These are phyloP conservation scores for Bombycilla garrulus DNA, from an alignment of 2,113 vertebrate species.

Conservation along the genomic window DNA sequence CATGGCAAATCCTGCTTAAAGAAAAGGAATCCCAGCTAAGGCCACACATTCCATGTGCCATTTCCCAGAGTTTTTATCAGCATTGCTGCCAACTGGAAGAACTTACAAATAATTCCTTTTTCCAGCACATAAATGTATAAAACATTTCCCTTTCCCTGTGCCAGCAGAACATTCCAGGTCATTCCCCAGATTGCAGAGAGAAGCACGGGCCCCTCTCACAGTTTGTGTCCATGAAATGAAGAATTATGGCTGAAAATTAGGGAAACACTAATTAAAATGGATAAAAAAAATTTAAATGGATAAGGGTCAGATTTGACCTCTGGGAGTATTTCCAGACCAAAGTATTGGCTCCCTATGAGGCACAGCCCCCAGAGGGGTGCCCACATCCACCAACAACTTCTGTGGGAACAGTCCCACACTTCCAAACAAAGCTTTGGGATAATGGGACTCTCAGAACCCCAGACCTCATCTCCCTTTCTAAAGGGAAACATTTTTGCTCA, in stretches of 20 bases:
- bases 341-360: background rate
- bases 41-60: conserved; percentile 29
- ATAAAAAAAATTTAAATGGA: background rate
- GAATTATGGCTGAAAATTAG: background rate
- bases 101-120: conserved; percentile 25
- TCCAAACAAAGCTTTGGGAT: background rate
- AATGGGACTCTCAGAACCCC: background rate
- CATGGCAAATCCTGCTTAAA: background rate
- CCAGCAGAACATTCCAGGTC: conserved; percentile 1
- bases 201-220: background rate
- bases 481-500: background rate
- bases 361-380: background rate
- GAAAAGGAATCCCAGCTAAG: background rate
- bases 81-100: background rate
- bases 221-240: background rate
- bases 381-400: background rate
- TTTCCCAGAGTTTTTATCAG: conserved; percentile 7
- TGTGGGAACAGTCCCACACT: background rate
- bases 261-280: background rate
- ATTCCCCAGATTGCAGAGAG: background rate
- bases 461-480: background rate
- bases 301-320: background rate
- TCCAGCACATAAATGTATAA: background rate
- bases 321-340: background rate
- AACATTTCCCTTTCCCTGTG: background rate